Base-by-base conservation (phyloP, 2,113 vertebrate species). In the Bujurquina vittata region DNA sequence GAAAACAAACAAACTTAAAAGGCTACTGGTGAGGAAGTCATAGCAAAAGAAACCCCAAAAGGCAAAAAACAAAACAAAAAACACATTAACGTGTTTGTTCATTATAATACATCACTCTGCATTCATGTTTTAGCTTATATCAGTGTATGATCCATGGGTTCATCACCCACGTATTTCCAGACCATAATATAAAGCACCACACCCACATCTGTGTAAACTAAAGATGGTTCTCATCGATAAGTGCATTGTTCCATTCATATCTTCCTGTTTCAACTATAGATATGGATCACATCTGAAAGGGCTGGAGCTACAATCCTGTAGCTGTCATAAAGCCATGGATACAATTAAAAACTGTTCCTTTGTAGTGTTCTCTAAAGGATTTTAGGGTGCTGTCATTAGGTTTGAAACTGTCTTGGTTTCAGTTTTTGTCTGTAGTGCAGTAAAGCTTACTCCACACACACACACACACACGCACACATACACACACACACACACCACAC, bases 81-180 rank as follows among this genome's bases (percentile, higher is more conserved):
- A 92, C 75, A 87, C 52, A 31, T 23, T 18, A 76, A 33, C 86
- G 35, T 79, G 37, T 86, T 88, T 84, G 18, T 80, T 83, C 58
- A 80, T 74, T 79, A 61, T 85, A 89, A 75, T 78, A 87, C 60
- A 87, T 85, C 72, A 84, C 76, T 91, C 83, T 72, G 12, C 62
- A 79, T 69, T 89, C 11, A 84, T 80, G 54, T 81, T 88, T 57
- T 93, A 94, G 94, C 93, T 94, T 94, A 94, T 94, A 89, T 87
- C 79, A 88, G 85, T 92, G 91, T 91, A 86, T 85, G 55, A 80
- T 69, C 20, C 14, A 75, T 55, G 61, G 87, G 87, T 79, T 89
- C 72, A 54, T 77, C 26, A 62, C 75, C 84, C 85, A 87, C 55
- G 79, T 52, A 84, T 63, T 88, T 91, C 58, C 87, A 93, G 84